Percentiles rank a stretch among this genome's conserved stretches.
Conservation (phyloP, 2,888 invertebrate species). For the Nephrotoma appendiculata region DNA sequence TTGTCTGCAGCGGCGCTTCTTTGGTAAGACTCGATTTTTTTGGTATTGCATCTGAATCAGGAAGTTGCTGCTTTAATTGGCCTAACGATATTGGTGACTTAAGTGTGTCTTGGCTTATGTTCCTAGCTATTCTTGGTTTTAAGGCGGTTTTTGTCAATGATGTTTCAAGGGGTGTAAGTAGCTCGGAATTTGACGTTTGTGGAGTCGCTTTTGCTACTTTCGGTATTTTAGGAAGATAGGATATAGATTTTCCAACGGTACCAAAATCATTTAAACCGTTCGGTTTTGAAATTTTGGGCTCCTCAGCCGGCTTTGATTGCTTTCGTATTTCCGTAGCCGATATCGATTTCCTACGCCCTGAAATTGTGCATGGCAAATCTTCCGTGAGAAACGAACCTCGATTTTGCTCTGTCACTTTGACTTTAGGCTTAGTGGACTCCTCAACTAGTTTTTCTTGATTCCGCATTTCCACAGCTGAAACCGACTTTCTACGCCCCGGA, state of each 20-base stretch:
- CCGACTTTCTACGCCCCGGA: not conserved
- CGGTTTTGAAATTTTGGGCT: not conserved
- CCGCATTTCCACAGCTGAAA: not conserved
- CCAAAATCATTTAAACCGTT: not conserved
- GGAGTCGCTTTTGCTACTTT: not conserved
- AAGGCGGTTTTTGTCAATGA: not conserved
- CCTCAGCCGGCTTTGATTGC: not conserved
- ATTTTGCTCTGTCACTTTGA: slow-evolving; percentile 38
- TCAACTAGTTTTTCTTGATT: not conserved
- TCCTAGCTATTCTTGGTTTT: not conserved
- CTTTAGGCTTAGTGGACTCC: slow-evolving; percentile 18
- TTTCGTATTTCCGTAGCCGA: not conserved
- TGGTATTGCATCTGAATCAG: not conserved
- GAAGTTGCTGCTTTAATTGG: not conserved
- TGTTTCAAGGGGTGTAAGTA: not conserved
- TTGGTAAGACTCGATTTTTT: not conserved
- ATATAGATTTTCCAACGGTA: not conserved
- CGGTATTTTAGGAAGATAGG: not conserved
- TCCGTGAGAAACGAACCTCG: slow-evolving; percentile 41
- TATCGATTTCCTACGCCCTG: not conserved
- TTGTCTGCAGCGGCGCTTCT: not conserved
- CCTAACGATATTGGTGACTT: not conserved
- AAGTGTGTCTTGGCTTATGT: not conserved
- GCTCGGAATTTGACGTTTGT: not conserved
- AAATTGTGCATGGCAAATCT: slow-evolving; percentile 7